Evolutionary conservation across 2,888 invertebrate species (phyloP).

Genomic region (Hyposoter dolosus): DNA sequence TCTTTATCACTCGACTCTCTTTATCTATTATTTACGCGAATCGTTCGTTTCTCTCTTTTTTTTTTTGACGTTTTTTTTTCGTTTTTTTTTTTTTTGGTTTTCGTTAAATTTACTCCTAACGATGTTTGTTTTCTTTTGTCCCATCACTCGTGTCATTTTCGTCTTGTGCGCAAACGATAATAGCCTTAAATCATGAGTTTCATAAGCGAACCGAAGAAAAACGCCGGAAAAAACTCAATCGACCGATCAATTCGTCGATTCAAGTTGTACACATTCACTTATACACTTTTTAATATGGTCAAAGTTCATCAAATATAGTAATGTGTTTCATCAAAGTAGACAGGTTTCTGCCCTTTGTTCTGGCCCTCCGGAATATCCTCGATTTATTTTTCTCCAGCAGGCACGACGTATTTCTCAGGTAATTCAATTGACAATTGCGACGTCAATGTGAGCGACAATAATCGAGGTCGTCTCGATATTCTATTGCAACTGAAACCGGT

Average conservation of each 20-base stretch:
- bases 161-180: slow-evolving; percentile 82
- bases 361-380: slow-evolving; percentile 49
- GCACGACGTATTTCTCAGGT: neutral
- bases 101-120: slow-evolving; percentile 61
- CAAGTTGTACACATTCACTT: slow-evolving; percentile 75
- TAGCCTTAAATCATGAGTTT: slow-evolving; percentile 74
- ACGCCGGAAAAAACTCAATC: slow-evolving; percentile 80
- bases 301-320: slow-evolving; percentile 79
- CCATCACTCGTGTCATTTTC: slow-evolving; percentile 73
- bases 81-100: slow-evolving; percentile 49
- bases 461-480: slow-evolving; percentile 21
- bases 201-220: slow-evolving; percentile 79
- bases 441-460: neutral
- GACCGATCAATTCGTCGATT: slow-evolving; percentile 75
- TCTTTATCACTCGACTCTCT: slow-evolving; percentile 66
- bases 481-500: slow-evolving; percentile 76
- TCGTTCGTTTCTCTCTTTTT: slow-evolving; percentile 53
- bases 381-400: slow-evolving; percentile 7
- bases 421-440: neutral
- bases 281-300: slow-evolving; percentile 45
- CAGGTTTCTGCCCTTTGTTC: slow-evolving; percentile 74
- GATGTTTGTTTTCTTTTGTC: slow-evolving; percentile 63
- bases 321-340: slow-evolving; percentile 82
- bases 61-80: slow-evolving; percentile 48
- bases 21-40: slow-evolving; percentile 59